phyloP scores from a whole-genome alignment of 1,140 invertebrate species.

The Drosophila watanabei region DNA sequence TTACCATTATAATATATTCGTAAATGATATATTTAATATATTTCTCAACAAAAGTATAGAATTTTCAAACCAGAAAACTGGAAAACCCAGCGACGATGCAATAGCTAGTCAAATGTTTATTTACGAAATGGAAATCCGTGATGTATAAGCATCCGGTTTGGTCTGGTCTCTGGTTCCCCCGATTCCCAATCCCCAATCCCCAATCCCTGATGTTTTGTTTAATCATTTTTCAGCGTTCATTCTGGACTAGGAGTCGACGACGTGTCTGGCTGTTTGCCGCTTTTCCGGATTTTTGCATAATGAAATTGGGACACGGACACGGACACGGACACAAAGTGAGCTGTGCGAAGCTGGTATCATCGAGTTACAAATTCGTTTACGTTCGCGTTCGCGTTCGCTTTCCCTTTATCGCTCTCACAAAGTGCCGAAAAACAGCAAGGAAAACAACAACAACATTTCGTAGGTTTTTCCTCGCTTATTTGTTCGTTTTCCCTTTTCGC shows the following conservation, averaged over 20 bases:
- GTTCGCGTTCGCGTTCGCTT: constrained; percentile 38
- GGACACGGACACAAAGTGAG: constrained; percentile 41
- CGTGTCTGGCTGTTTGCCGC: constrained; percentile 11
- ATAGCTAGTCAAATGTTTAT: constrained; percentile 18
- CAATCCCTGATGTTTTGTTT: constrained; percentile 38
- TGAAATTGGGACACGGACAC: constrained; percentile 50
- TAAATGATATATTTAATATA: too few species aligned
- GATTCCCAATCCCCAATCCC: neutral
- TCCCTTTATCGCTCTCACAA: constrained; percentile 41
- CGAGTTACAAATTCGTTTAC: constrained; percentile 70
- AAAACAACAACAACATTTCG: constrained; percentile 17
- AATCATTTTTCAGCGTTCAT: constrained; percentile 41
- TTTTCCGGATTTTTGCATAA: constrained; percentile 57
- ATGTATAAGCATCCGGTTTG: constrained; percentile 38
- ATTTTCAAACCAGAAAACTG: neutral
- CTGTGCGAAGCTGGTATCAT: constrained; percentile 42
- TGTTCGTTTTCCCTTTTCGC: constrained; percentile 20
- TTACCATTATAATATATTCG: too few species aligned
- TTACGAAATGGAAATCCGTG: constrained; percentile 38
- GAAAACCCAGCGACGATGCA: neutral
- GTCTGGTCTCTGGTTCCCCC: neutral
- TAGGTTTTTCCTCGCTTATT: constrained; percentile 13
- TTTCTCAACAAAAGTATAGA: neutral
- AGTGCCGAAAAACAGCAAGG: constrained; percentile 16
- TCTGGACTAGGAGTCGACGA: constrained; percentile 13